These are phyloP conservation scores for Hoplodrina ambigua DNA, from an alignment of 2,888 invertebrate species.

Conservation along the genomic window DNA sequence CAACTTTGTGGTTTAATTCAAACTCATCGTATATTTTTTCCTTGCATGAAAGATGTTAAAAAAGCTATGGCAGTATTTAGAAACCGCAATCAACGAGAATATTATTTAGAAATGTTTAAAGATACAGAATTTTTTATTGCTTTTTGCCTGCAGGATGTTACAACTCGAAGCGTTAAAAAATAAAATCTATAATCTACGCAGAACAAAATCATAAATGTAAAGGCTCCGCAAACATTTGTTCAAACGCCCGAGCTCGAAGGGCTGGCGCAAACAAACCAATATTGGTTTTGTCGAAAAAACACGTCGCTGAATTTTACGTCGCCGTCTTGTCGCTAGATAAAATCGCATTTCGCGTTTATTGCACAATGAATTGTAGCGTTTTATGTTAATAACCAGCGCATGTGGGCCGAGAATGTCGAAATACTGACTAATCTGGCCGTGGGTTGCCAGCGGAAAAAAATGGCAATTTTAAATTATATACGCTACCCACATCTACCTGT, in stretches of 20 bases:
- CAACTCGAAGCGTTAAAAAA: constrained; percentile 39
- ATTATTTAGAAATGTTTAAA: not conserved
- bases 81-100: not conserved
- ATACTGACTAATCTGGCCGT: constrained; percentile 89
- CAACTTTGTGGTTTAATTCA: not conserved
- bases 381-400: constrained; percentile 86
- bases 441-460: constrained; percentile 87
- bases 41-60: not conserved
- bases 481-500: constrained; percentile 83
- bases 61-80: not conserved
- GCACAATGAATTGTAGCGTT: constrained; percentile 88
- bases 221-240: constrained; percentile 58
- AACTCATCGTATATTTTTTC: not conserved
- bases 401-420: constrained; percentile 88
- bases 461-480: constrained; percentile 90
- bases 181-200: constrained; percentile 41
- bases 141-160: constrained; percentile 31
- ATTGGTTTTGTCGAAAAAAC: constrained; percentile 70
- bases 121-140: not conserved
- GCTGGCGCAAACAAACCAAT: constrained; percentile 61
- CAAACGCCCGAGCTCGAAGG: constrained; percentile 52
- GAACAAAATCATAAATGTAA: constrained; percentile 56
- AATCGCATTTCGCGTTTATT: constrained; percentile 87
- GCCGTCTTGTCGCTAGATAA: constrained; percentile 84
- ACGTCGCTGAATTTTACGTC: constrained; percentile 73